Conservation (phyloP, 2,797 vertebrate species). For the Echiichthys vipera region DNA sequence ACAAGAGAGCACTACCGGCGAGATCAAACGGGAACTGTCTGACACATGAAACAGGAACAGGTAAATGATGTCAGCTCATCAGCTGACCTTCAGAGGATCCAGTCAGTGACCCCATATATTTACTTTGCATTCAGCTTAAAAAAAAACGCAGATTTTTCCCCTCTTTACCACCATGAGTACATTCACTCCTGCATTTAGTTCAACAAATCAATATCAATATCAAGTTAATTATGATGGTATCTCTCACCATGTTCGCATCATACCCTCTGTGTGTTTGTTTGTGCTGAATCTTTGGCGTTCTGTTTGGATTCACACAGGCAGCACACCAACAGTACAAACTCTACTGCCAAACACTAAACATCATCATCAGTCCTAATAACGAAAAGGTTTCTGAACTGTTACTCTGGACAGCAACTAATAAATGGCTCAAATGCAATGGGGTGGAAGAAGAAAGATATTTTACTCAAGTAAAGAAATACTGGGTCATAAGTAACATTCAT, state of each 20-base stretch:
- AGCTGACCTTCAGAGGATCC: too few species aligned
- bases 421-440: neutral
- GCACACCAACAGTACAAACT: neutral
- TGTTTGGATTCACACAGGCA: neutral
- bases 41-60: neutral
- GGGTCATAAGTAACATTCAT: too few species aligned
- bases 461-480: too few species aligned
- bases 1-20: neutral
- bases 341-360: neutral
- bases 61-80: too few species aligned
- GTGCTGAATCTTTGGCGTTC: neutral
- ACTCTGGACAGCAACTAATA: neutral
- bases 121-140: too few species aligned
- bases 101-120: too few species aligned
- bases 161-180: neutral
- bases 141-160: neutral
- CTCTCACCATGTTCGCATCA: neutral
- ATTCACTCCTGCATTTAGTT: neutral
- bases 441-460: too few species aligned
- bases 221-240: neutral
- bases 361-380: too few species aligned
- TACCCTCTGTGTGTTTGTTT: neutral
- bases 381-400: neutral
- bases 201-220: neutral
- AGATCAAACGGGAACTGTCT: neutral